Evolutionary conservation across 2,113 vertebrate genomes (phyloP).

Genomic region (Phasianus colchicus): DNA sequence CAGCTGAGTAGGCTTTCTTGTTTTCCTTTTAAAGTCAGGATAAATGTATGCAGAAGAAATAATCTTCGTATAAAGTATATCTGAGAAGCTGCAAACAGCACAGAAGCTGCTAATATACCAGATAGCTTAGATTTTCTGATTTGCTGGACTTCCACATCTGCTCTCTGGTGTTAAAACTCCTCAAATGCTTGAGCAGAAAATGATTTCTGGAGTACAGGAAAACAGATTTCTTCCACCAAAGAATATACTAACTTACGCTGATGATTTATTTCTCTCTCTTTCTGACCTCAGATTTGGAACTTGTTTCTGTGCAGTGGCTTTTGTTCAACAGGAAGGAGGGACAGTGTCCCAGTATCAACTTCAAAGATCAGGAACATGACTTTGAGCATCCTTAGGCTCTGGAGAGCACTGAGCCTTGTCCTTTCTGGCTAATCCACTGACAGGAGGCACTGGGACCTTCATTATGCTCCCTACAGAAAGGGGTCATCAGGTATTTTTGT

Average conservation of each 20-base stretch:
- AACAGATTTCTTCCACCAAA: background rate
- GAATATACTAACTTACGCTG: background rate
- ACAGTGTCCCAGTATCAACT: background rate
- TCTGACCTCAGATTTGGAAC: background rate
- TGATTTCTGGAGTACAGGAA: background rate
- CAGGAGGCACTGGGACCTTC: background rate
- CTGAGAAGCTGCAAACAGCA: background rate
- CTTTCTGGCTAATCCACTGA: background rate
- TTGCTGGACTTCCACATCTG: background rate
- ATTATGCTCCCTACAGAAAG: background rate
- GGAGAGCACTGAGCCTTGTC: background rate
- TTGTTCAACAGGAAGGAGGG: background rate
- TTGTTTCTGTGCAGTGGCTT: background rate
- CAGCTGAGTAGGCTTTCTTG: background rate
- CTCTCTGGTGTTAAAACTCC: background rate
- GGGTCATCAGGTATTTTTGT: background rate
- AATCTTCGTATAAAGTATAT: background rate
- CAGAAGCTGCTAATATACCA: background rate
- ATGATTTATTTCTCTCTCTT: background rate
- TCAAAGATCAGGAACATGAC: background rate
- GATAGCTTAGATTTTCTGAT: background rate
- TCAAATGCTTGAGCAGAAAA: background rate
- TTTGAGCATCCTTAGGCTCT: background rate
- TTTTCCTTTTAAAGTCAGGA: background rate
- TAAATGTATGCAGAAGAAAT: background rate